phyloP scores from a whole-genome alignment of 2,888 invertebrate species.

The Merodon equestris region DNA sequence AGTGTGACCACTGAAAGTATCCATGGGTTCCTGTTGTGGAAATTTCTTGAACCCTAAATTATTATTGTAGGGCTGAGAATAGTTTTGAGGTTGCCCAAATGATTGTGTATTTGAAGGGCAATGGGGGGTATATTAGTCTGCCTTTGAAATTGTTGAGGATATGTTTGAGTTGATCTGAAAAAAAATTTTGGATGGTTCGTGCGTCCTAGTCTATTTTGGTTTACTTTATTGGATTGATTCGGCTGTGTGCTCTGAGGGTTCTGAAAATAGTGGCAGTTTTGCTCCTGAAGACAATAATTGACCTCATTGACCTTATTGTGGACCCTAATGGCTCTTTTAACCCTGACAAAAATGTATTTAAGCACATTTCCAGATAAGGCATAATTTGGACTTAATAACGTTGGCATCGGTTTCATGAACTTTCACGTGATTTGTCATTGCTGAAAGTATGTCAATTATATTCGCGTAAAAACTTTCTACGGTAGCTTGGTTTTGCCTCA shows the following conservation, averaged over 20 bases:
- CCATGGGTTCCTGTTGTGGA: constrained; percentile 17
- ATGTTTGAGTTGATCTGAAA: not conserved
- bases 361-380: constrained; percentile 64
- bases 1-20: constrained; percentile 32
- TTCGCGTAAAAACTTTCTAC: too few species aligned
- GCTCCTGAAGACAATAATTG: constrained; percentile 55
- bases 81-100: not conserved
- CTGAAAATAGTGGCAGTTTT: constrained; percentile 51
- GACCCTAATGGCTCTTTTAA: constrained; percentile 68
- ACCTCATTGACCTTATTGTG: constrained; percentile 67
- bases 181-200: not conserved
- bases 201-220: constrained; percentile 15
- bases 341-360: constrained; percentile 65
- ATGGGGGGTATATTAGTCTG: too few species aligned
- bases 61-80: not conserved
- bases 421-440: too few species aligned
- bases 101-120: not conserved
- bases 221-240: not conserved
- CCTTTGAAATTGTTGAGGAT: constrained; percentile 2
- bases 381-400: too few species aligned
- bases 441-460: too few species aligned
- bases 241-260: not conserved
- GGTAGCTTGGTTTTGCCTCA: too few species aligned
- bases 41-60: not conserved
- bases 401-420: too few species aligned